Base-by-base conservation (phyloP, 2,797 vertebrate species). In the Melopsittacus undulatus region DNA sequence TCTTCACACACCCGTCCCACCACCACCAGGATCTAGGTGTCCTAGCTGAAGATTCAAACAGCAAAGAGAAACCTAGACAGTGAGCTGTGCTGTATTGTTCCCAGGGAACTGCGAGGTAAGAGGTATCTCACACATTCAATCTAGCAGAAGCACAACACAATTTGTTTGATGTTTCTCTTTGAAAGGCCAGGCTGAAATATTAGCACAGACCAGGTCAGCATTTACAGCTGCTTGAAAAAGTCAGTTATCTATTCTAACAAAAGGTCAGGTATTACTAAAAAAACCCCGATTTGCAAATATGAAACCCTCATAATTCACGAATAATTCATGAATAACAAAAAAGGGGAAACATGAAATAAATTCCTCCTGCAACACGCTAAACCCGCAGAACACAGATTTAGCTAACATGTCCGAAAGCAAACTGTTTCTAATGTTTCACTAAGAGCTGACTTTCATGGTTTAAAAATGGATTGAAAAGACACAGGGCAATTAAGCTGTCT, bases 401-500 rank as follows among this genome's bases (percentile, higher is more conserved):
- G 21, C 12, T 34, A 81, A 43, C 3, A 26, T 1, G 1, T 42
- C 34, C 23, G 42, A 82, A 80, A 52, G 4, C 13, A 69, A 90
- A 67, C 2, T 57, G 22, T 57, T 57, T 57, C 14, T 34, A 57
- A 6, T 9, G 10, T 54, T 83, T 95, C 67, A 32, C 26, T 27
- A 45, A 73, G 34, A 84, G 11, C 11, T 70, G 72, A 66, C 40
- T 45, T 70, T 34, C 56, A 48, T 7, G 38, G 24, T 59, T 94
- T 93, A 92, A 94, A 94, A 90, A 85, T 4, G 8, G 18, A 68
- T 42, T 81, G 66, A 80, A 85, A 92, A 77, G 26, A 63, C 30
- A 82, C 5, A 8, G 6, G 76, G 22, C 38, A 92, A 85, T 83
- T 89, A 70, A 72, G 52, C 72, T 77, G 51, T 45, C 52, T 64